Evolutionary conservation across 2,113 vertebrate species (phyloP).

Genomic region (Vulpes ferrilata): DNA sequence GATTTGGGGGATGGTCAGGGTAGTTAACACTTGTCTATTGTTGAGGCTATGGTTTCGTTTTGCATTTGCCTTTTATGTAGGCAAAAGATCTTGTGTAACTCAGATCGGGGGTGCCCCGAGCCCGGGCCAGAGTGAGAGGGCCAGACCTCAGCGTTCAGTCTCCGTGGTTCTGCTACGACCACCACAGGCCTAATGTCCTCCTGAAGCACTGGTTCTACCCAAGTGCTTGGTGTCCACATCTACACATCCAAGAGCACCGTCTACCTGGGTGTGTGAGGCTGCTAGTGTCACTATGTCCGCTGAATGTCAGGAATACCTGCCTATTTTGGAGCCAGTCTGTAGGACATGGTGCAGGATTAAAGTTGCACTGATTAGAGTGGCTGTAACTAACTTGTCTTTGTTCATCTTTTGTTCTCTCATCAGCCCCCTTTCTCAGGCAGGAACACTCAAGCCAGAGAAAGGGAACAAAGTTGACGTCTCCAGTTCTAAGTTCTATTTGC

Average conservation of each 20-base stretch:
- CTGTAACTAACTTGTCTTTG: neutral
- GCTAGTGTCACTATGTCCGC: neutral
- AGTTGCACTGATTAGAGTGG: neutral
- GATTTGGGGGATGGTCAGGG: neutral
- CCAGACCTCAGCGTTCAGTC: neutral
- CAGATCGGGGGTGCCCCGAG: neutral
- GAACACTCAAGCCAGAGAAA: neutral
- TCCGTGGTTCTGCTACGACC: neutral
- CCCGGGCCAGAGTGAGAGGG: neutral
- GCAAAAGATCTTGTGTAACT: neutral
- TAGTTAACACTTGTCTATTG: neutral
- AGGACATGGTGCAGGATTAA: too few relatives aligned
- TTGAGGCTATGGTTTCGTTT: neutral
- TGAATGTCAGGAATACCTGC: neutral
- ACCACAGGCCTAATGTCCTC: rapidly evolving
- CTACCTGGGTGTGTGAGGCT: neutral
- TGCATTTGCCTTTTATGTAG: neutral
- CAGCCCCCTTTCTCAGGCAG: neutral
- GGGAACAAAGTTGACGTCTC: neutral
- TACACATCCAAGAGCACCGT: rapidly evolving
- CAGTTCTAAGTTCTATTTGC: neutral
- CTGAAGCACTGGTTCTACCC: neutral
- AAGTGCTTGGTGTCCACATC: neutral
- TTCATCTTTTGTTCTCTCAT: neutral
- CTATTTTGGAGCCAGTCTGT: neutral